phyloP scores from a whole-genome alignment of 1,140 invertebrate genomes.

The Brachystomella parvula region DNA sequence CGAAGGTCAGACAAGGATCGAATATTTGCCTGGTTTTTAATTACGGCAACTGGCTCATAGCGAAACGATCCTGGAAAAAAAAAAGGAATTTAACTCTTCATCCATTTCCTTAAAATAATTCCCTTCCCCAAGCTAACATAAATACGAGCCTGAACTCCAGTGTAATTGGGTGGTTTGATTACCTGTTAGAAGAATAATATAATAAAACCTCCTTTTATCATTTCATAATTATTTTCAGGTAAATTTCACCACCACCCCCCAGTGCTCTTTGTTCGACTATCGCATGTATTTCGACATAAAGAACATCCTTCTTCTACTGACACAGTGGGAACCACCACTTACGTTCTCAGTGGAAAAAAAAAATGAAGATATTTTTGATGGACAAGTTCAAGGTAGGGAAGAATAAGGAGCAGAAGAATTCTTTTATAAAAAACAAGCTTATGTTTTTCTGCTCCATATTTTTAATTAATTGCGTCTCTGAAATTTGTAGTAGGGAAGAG shows the following conservation, averaged over 20 bases:
- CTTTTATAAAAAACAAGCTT: background rate
- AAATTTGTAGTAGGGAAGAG: background rate
- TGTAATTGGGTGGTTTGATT: background rate
- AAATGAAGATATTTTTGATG: background rate
- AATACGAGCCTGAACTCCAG: background rate
- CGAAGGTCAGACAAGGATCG: constrained; percentile 55
- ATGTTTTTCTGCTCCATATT: no score
- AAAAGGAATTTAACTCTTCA: no score
- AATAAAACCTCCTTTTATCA: no score
- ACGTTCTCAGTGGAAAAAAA: background rate
- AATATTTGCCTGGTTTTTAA: constrained; percentile 60
- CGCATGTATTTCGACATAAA: no score
- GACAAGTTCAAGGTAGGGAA: background rate
- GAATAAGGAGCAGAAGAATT: background rate
- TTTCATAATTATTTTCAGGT: no score
- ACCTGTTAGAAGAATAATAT: background rate
- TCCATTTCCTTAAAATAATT: no score
- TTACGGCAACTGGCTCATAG: constrained; percentile 67
- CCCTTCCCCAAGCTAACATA: no score
- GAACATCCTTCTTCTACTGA: no score
- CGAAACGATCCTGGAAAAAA: constrained; percentile 54
- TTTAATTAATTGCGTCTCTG: background rate
- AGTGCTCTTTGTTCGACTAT: no score
- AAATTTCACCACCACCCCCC: no score
- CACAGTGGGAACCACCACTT: background rate